A percentile compares a stretch with the other conserved stretches of the same genome.
These are phyloP conservation scores for Musca vetustissima DNA, from an alignment of 1,140 invertebrate genomes.

Conservation along the genomic window DNA sequence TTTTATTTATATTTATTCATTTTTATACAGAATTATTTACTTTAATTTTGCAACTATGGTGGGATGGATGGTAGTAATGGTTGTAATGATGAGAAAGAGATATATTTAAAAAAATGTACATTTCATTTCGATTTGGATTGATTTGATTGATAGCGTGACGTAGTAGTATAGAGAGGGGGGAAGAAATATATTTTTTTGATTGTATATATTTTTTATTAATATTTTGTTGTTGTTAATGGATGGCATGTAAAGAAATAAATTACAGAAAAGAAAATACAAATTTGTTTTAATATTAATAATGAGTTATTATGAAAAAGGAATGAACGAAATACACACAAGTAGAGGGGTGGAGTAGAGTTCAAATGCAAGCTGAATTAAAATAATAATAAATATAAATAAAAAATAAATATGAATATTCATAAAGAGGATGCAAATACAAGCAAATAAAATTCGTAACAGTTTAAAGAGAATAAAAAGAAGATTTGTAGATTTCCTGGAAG, in stretches of 20 bases:
- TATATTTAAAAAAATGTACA: slow-evolving; percentile 9
- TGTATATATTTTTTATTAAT: not conserved
- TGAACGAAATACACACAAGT: too few relatives aligned
- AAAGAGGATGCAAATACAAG: too few relatives aligned
- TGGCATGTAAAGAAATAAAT: slow-evolving; percentile 49
- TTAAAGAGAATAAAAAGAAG: too few relatives aligned
- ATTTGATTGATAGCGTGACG: slow-evolving; percentile 27
- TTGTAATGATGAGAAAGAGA: slow-evolving; percentile 16
- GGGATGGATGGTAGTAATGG: not conserved
- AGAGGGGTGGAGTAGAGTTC: too few relatives aligned
- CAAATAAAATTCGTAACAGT: too few relatives aligned
- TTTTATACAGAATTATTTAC: slow-evolving; percentile 13
- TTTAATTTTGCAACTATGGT: slow-evolving; percentile 26
- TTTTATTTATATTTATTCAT: not conserved
- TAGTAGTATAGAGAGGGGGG: slow-evolving; percentile 19
- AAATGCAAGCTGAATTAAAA: too few relatives aligned
- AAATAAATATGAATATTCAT: too few relatives aligned
- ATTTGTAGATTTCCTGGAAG: too few relatives aligned
- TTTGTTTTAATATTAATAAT: not conserved
- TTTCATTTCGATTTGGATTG: slow-evolving; percentile 5
- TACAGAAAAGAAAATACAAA: slow-evolving; percentile 6
- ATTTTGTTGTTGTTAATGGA: slow-evolving; percentile 30
- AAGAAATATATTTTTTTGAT: not conserved
- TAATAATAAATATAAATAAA: too few relatives aligned
- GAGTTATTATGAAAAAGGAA: too few relatives aligned